These are phyloP conservation scores for Adelognathus sp. DNA, from an alignment of 2,888 invertebrate species.

Conservation along the genomic window DNA sequence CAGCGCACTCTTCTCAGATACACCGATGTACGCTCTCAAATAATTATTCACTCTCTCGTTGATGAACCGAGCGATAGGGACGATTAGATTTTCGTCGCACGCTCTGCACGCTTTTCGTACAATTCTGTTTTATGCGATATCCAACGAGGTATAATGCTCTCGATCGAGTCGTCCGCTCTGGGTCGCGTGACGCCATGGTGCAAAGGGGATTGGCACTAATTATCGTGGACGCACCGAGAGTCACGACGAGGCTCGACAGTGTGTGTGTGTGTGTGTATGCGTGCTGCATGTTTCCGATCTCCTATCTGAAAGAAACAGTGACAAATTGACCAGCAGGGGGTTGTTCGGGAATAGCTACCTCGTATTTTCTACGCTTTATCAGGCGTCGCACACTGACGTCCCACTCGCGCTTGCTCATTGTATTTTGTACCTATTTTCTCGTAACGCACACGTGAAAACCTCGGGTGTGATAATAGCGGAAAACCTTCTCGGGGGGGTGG, in stretches of 20 bases:
- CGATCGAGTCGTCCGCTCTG: background rate
- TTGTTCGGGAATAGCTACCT: conserved; percentile 25
- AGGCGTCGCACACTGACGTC: conserved; percentile 63
- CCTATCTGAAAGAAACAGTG: conserved; percentile 64
- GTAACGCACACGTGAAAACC: conserved; percentile 10
- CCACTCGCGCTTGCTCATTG: conserved; percentile 64
- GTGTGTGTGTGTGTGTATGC: background rate
- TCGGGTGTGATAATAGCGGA: background rate
- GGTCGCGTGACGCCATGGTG: background rate
- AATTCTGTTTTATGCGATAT: no score
- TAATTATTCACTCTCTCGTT: background rate
- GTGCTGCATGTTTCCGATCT: conserved; percentile 34
- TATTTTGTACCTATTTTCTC: conserved; percentile 27
- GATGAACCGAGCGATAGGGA: background rate
- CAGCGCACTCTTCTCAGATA: background rate
- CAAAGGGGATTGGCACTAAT: conserved; percentile 37
- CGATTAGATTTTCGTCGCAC: background rate
- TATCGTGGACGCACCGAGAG: conserved; percentile 36
- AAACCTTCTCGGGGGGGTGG: conserved; percentile 18
- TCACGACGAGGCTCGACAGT: conserved; percentile 31
- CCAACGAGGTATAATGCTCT: background rate
- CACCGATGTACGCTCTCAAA: background rate
- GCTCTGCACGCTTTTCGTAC: no score
- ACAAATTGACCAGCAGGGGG: conserved; percentile 67
- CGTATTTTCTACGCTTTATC: conserved; percentile 65